Conservation (phyloP, 1,140 invertebrate genomes). For the Mizuhopecten yessoensis region DNA sequence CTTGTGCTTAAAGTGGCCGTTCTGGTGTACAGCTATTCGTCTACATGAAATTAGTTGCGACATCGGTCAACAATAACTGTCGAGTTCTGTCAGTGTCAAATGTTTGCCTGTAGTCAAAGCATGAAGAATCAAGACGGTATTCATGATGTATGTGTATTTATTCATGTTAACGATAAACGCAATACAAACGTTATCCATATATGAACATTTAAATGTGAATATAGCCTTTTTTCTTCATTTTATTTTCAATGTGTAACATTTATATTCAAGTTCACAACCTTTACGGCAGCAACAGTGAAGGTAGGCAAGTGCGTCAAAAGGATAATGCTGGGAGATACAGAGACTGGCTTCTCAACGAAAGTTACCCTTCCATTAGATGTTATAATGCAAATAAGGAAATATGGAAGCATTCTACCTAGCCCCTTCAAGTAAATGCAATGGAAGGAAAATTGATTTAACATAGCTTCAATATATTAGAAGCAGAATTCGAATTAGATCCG, state of each 20-base stretch:
- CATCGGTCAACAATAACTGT: background rate
- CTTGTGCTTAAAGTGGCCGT: background rate
- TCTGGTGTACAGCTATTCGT: too few relatives aligned
- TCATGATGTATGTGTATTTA: conserved; percentile 35
- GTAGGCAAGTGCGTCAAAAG: conserved; percentile 30
- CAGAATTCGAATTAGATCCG: background rate
- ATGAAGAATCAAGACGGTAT: background rate
- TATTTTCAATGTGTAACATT: background rate
- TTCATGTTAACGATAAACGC: conserved; percentile 38
- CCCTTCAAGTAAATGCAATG: background rate
- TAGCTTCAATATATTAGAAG: background rate
- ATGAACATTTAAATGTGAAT: conserved; percentile 36
- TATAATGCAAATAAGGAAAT: background rate
- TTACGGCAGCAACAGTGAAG: conserved; percentile 11
- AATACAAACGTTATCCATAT: conserved; percentile 39
- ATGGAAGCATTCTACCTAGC: background rate
- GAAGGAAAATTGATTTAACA: background rate
- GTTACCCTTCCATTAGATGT: background rate
- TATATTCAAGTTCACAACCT: conserved; percentile 1
- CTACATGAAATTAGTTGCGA: background rate
- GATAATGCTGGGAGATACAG: conserved; percentile 2
- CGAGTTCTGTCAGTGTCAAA: background rate
- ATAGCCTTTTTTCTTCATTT: too few relatives aligned
- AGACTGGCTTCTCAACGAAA: conserved; percentile 11
- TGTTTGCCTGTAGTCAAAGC: background rate